These are phyloP conservation scores for Seriola dumerili DNA, from an alignment of 2,113 vertebrate genomes.

Conservation along the genomic window DNA sequence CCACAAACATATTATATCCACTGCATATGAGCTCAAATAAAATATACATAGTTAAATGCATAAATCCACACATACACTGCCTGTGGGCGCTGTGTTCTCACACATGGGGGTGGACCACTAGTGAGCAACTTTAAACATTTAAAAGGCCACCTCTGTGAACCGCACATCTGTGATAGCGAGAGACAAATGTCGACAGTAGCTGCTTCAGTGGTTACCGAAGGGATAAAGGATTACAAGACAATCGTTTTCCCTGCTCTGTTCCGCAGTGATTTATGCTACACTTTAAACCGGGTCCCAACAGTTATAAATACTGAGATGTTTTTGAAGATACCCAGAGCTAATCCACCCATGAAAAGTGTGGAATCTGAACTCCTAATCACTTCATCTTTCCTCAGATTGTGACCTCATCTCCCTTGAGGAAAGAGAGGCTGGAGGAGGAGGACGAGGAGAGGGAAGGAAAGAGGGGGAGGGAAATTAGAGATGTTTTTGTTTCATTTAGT, in stretches of 20 bases:
- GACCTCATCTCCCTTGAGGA: constrained; percentile 78
- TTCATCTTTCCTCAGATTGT: constrained; percentile 74
- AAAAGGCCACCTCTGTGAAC: background rate
- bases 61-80: background rate
- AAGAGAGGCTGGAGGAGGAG: constrained; percentile 24
- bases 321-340: constrained; percentile 49
- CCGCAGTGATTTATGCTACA: constrained; percentile 17
- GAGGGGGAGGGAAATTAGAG: constrained; percentile 15
- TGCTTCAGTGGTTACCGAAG: background rate
- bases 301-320: constrained; percentile 38
- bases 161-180: background rate
- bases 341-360: constrained; percentile 37
- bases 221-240: background rate
- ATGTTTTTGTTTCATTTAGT: constrained; percentile 15
- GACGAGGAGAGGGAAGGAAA: background rate
- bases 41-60: background rate
- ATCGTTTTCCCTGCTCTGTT: background rate
- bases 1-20: background rate
- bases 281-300: constrained; percentile 30
- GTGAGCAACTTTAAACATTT: constrained; percentile 1
- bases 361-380: constrained; percentile 70
- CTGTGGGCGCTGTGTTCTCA: background rate
- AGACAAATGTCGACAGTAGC: background rate
- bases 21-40: background rate
- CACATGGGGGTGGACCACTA: background rate